Evolutionary conservation across 1,140 invertebrate species (phyloP).

Genomic region (Panulirus ornatus): DNA sequence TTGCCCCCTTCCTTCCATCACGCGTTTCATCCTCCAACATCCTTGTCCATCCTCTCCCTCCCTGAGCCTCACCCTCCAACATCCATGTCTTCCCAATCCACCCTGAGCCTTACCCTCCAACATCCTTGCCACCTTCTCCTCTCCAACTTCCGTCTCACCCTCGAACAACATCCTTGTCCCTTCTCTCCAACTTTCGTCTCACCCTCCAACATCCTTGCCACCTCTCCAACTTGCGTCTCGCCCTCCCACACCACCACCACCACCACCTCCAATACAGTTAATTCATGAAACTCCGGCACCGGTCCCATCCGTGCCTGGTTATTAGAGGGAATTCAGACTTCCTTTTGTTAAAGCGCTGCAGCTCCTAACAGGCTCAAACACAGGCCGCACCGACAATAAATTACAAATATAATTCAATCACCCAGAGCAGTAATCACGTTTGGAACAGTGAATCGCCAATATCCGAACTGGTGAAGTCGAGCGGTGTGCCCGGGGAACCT

Average conservation of each 20-base stretch:
- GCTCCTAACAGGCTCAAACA: slow-evolving; percentile 61
- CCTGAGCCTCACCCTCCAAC: background rate
- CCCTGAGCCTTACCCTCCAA: background rate
- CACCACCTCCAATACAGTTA: slow-evolving; percentile 23
- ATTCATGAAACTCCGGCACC: slow-evolving; percentile 19
- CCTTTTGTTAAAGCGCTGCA: slow-evolving; percentile 57
- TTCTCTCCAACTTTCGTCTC: background rate
- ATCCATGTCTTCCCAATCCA: too few relatives aligned
- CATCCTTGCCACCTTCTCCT: background rate
- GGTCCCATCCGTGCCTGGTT: slow-evolving; percentile 26
- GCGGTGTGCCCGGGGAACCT: background rate
- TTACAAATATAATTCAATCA: slow-evolving; percentile 68
- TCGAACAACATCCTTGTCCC: background rate
- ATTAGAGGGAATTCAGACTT: slow-evolving; percentile 63
- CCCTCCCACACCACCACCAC: background rate
- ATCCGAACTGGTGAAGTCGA: slow-evolving; percentile 39
- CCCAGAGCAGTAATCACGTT: slow-evolving; percentile 59
- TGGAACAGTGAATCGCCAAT: slow-evolving; percentile 63
- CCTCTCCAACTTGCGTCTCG: background rate
- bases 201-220: background rate
- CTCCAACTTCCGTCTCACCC: background rate
- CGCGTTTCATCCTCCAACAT: too few relatives aligned
- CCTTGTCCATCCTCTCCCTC: background rate
- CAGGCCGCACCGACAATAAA: slow-evolving; percentile 61
- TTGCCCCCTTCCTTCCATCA: too few relatives aligned